These are phyloP conservation scores for Neosalanx taihuensis DNA, from an alignment of 2,797 vertebrate species.

Conservation along the genomic window DNA sequence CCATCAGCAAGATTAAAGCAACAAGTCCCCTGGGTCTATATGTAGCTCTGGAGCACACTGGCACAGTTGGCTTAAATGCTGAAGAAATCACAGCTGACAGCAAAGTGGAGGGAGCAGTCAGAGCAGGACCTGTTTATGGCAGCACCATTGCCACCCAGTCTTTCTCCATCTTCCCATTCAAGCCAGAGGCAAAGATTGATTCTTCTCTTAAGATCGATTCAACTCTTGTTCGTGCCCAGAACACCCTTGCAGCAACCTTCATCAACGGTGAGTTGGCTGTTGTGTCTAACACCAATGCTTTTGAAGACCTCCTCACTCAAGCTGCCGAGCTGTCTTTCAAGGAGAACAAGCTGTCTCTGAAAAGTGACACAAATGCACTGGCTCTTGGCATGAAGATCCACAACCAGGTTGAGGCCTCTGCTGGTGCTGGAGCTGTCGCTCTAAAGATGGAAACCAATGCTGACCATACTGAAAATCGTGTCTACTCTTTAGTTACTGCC, in stretches of 20 bases:
- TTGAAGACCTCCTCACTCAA: constrained; percentile 75
- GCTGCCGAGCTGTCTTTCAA: constrained; percentile 74
- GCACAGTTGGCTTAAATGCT: constrained; percentile 60
- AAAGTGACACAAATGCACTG: constrained; percentile 74
- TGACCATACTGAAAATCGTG: constrained; percentile 66
- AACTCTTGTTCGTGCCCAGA: constrained; percentile 73
- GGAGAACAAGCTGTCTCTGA: constrained; percentile 75
- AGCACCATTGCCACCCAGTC: constrained; percentile 68
- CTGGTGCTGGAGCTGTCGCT: constrained; percentile 67
- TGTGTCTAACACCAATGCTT: constrained; percentile 75
- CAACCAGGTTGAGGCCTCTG: constrained; percentile 76
- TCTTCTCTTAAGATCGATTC: constrained; percentile 80
- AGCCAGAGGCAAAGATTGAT: constrained; percentile 65
- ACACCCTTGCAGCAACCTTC: constrained; percentile 72
- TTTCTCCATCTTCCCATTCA: constrained; percentile 63
- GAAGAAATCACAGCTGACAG: constrained; percentile 65
- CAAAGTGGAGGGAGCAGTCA: constrained; percentile 72
- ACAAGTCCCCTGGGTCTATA: constrained; percentile 77
- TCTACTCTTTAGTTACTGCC: constrained; percentile 74
- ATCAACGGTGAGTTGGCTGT: constrained; percentile 70
- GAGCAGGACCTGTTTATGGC: constrained; percentile 71
- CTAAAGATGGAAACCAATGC: constrained; percentile 80
- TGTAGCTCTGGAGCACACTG: constrained; percentile 66
- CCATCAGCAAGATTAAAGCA: constrained; percentile 69
- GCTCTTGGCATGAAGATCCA: constrained; percentile 69